These are phyloP conservation scores for Ondatra zibethicus DNA, from an alignment of 2,113 vertebrate genomes.

Conservation along the genomic window DNA sequence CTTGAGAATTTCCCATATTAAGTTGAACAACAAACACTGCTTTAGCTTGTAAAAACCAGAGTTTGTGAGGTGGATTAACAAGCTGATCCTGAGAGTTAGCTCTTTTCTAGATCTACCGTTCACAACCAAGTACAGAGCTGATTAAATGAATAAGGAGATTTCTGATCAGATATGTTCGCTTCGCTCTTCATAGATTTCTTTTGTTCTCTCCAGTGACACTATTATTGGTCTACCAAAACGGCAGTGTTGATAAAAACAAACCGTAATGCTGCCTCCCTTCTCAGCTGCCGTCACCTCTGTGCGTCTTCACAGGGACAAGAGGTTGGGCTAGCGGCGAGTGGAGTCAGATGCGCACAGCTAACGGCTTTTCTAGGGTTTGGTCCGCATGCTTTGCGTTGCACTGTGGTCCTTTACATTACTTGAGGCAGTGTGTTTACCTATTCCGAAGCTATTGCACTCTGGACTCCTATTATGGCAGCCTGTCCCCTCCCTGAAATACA, in stretches of 20 bases:
- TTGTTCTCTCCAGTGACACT: conserved; percentile 52
- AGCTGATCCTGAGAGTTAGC: conserved; percentile 26
- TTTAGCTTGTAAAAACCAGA: conserved; percentile 28
- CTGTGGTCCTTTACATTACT: neutral
- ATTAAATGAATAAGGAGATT: conserved; percentile 44
- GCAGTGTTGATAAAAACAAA: neutral
- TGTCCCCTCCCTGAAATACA: neutral
- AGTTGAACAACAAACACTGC: conserved; percentile 50
- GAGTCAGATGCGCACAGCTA: neutral
- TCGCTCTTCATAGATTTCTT: neutral
- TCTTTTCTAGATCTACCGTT: conserved; percentile 29
- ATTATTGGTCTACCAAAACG: neutral
- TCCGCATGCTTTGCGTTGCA: neutral
- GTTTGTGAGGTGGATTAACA: conserved; percentile 52
- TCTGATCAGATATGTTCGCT: conserved; percentile 37
- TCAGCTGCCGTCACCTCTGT: neutral
- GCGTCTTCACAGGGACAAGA: neutral
- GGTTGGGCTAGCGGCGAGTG: neutral
- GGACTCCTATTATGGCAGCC: neutral
- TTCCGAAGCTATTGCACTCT: neutral
- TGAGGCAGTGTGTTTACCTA: neutral
- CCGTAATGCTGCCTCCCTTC: neutral
- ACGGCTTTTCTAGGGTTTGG: neutral
- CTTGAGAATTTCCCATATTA: conserved; percentile 23
- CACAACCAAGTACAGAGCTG: conserved; percentile 43